Evolutionary conservation across 2,888 invertebrate genomes (phyloP).

Genomic region (Blomia tropicalis): DNA sequence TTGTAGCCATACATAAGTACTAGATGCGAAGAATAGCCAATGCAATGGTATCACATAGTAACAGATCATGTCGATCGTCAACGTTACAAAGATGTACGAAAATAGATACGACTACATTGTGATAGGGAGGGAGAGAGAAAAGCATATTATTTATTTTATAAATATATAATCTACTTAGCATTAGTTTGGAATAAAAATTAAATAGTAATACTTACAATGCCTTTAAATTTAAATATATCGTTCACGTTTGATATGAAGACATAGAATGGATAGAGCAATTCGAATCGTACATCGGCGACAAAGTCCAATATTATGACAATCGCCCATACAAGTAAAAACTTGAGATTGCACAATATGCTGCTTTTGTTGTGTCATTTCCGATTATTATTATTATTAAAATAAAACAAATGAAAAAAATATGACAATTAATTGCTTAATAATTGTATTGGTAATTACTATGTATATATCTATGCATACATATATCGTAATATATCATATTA

Average conservation of each 20-base stretch:
- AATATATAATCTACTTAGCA: background rate
- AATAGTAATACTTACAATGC: conserved; percentile 56
- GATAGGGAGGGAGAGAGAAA: conserved; percentile 2
- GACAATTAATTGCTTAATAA: too few species aligned
- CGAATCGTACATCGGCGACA: conserved; percentile 93
- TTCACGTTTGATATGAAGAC: conserved; percentile 82
- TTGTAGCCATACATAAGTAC: conserved; percentile 97
- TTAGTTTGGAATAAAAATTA: conserved; percentile 18
- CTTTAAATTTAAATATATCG: conserved; percentile 95
- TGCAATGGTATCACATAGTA: conserved; percentile 96
- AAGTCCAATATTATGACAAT: conserved; percentile 86
- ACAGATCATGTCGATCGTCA: conserved; percentile 95
- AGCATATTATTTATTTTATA: conserved; percentile 6
- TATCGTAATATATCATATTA: too few species aligned
- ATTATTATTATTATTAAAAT: too few species aligned
- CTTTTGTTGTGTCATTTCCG: too few species aligned
- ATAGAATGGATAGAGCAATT: conserved; percentile 98
- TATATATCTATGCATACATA: too few species aligned
- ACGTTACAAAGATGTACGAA: conserved; percentile 90
- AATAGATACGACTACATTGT: conserved; percentile 6
- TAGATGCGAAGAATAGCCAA: conserved; percentile 92
- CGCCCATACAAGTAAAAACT: conserved; percentile 86
- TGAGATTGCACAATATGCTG: conserved; percentile 81
- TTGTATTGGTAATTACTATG: too few species aligned
- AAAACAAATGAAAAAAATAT: too few species aligned